Conservation (phyloP, 2,797 vertebrate genomes). For the Toxotes lorentzi region DNA sequence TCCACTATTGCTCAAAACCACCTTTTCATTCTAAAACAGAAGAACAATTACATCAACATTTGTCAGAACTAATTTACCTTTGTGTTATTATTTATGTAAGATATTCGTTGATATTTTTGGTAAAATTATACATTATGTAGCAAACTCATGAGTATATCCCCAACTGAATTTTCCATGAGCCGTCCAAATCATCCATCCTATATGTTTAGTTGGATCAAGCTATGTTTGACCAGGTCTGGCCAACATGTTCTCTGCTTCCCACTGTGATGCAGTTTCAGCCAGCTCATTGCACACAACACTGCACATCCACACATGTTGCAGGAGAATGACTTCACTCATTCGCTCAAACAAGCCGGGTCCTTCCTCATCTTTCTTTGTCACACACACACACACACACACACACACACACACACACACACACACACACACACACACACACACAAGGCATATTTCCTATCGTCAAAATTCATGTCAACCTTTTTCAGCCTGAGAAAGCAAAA, state of each 20-base stretch:
- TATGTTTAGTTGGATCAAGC: neutral
- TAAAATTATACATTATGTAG: neutral
- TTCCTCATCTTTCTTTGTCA: slow-evolving; percentile 9
- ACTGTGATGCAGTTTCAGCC: slow-evolving; percentile 9
- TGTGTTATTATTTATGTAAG: neutral
- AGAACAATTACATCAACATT: neutral
- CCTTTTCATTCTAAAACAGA: neutral
- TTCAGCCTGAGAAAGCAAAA: slow-evolving; percentile 48
- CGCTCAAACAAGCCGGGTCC: slow-evolving; percentile 8
- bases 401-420: neutral
- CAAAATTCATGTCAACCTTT: slow-evolving; percentile 62
- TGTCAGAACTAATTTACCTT: neutral
- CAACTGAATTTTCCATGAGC: too few relatives aligned
- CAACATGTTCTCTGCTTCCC: neutral
- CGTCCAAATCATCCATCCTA: too few relatives aligned
- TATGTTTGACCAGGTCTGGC: neutral
- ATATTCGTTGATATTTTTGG: neutral
- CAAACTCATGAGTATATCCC: too few relatives aligned
- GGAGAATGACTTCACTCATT: slow-evolving; percentile 6
- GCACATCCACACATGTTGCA: slow-evolving; percentile 16
- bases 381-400: too few relatives aligned
- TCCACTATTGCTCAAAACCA: neutral
- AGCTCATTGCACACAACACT: slow-evolving; percentile 15
- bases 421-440: neutral
- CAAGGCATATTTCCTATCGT: slow-evolving; percentile 25